Evolutionary conservation across 2,797 vertebrate species (phyloP).

Genomic region (Gouania willdenowi): DNA sequence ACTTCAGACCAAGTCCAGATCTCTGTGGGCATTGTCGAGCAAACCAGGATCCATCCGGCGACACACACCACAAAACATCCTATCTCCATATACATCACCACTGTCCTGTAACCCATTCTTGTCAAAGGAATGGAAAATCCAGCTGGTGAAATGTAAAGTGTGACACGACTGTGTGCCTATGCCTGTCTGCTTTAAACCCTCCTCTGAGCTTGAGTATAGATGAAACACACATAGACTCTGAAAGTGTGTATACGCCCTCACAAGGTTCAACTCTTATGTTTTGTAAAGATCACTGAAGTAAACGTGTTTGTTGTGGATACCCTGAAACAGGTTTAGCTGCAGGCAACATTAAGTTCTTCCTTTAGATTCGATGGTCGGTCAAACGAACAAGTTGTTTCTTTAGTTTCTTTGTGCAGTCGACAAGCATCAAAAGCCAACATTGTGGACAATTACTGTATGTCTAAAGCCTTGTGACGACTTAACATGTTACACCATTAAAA

Average conservation of each 20-base stretch:
- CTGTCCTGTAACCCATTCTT: conserved; percentile 65
- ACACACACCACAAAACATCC: conserved; percentile 71
- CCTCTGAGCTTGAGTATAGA: not conserved
- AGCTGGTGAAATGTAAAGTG: not conserved
- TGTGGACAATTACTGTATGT: no score
- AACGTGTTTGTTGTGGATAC: conserved; percentile 53
- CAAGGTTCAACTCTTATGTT: conserved; percentile 41
- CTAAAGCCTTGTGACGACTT: no score
- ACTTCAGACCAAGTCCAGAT: conserved; percentile 78
- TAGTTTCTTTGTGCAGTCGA: no score
- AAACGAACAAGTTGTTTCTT: no score
- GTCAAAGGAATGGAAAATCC: not conserved
- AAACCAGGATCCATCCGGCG: conserved; percentile 75
- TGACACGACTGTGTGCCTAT: not conserved
- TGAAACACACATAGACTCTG: not conserved
- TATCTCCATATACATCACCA: conserved; percentile 76
- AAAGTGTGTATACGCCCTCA: conserved; percentile 43
- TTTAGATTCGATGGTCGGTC: no score
- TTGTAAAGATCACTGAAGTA: conserved; percentile 33
- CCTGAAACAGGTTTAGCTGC: conserved; percentile 4
- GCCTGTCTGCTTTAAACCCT: not conserved
- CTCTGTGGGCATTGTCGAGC: conserved; percentile 73
- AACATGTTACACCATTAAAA: no score
- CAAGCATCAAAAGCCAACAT: no score
- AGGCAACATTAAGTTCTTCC: no score